Percentiles rank a stretch among this genome's conserved stretches.
phyloP scores from a whole-genome alignment of 2,888 invertebrate species.

The Andrena chrysosceles region DNA sequence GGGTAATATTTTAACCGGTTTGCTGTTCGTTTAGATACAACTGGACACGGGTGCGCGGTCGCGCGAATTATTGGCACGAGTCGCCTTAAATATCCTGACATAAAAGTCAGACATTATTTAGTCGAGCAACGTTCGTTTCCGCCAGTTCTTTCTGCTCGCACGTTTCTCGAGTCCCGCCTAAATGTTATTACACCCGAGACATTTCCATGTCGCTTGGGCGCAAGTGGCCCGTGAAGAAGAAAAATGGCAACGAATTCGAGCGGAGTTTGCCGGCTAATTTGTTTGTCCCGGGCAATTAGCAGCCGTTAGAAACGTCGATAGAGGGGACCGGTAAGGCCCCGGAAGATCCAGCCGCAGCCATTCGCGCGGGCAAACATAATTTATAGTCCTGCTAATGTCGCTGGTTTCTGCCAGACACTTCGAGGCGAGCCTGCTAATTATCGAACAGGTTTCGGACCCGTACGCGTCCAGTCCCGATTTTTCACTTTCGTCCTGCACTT shows the following conservation, averaged over 20 bases:
- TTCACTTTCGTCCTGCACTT: constrained; percentile 35
- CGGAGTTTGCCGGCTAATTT: neutral
- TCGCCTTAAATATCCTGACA: constrained; percentile 3
- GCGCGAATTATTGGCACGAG: constrained; percentile 9
- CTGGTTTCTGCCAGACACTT: constrained; percentile 36
- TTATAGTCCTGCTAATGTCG: constrained; percentile 46
- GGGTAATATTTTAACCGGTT: constrained; percentile 1
- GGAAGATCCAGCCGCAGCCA: constrained; percentile 26
- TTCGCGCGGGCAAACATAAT: constrained; percentile 22
- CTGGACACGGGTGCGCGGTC: neutral
- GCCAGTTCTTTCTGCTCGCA: neutral
- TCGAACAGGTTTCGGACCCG: constrained; percentile 42
- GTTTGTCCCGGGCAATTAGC: constrained; percentile 27
- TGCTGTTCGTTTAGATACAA: neutral
- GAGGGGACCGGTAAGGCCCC: constrained; percentile 12
- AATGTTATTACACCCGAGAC: neutral
- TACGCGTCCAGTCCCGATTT: constrained; percentile 17
- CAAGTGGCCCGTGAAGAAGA: neutral
- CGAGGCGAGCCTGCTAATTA: constrained; percentile 52
- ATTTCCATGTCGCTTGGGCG: neutral
- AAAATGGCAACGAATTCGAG: neutral
- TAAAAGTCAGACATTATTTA: constrained; percentile 7
- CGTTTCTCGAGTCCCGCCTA: neutral
- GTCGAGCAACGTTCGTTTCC: neutral
- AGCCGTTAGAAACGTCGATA: constrained; percentile 11